These are phyloP conservation scores for Pseudotriccus pelzelni DNA, from an alignment of 2,797 vertebrate genomes.

Conservation along the genomic window DNA sequence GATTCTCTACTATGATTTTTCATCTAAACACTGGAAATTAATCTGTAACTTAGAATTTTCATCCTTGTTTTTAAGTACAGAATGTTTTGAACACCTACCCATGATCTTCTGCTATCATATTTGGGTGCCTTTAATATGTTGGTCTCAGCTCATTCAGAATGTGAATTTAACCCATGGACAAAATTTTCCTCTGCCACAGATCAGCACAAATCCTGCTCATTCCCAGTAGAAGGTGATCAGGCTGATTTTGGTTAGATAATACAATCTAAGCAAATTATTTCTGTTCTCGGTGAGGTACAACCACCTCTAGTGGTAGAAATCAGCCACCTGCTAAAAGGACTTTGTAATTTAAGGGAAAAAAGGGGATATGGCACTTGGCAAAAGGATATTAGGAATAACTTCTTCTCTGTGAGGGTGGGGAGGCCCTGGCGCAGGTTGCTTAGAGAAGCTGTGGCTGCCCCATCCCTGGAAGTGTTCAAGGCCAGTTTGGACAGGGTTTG, in stretches of 20 bases:
- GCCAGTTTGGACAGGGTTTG: accelerated
- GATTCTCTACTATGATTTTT: neutral
- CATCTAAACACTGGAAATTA: neutral
- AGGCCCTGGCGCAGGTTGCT: accelerated
- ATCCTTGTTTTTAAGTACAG: neutral
- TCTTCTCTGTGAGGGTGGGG: accelerated
- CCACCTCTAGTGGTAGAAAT: neutral
- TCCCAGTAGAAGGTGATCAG: neutral
- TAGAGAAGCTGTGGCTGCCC: neutral
- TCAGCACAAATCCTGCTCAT: neutral
- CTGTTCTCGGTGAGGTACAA: neutral
- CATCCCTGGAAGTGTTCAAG: neutral
- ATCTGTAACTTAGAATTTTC: neutral
- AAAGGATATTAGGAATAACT: neutral
- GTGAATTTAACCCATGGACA: neutral
- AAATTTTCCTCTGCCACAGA: neutral
- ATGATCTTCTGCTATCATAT: accelerated
- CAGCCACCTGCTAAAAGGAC: neutral
- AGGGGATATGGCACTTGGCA: neutral
- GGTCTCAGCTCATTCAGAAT: neutral
- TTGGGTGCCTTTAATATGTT: neutral
- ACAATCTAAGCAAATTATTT: neutral
- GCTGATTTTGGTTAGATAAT: neutral
- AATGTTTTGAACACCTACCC: neutral
- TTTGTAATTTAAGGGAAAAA: neutral